Conservation (phyloP, 2,797 vertebrate genomes). For the Crocodylus rhombifer region DNA sequence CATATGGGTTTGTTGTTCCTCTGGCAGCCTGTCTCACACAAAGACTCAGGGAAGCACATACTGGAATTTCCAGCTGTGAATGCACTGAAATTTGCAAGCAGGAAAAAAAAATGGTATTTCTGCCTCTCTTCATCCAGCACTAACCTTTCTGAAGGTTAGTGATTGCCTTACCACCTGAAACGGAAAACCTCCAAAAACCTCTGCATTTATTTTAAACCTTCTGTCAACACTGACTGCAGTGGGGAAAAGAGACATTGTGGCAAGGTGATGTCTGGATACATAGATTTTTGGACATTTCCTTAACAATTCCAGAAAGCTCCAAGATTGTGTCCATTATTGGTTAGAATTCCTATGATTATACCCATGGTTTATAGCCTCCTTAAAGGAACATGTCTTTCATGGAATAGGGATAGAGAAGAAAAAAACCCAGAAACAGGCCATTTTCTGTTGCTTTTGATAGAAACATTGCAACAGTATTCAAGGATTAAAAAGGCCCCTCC, state of each 20-base stretch:
- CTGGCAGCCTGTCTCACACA: neutral
- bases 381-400: neutral
- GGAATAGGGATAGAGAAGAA: neutral
- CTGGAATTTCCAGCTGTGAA: neutral
- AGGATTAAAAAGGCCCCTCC: neutral
- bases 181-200: neutral
- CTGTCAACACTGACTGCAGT: neutral
- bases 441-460: neutral
- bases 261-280: neutral
- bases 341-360: neutral
- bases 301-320: conserved; percentile 46
- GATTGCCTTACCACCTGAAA: neutral
- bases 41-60: conserved; percentile 5
- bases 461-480: neutral
- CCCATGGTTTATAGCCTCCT: neutral
- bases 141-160: neutral
- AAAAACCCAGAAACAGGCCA: rapidly evolving
- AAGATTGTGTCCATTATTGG: neutral
- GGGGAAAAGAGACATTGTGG: neutral
- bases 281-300: neutral
- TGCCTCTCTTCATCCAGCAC: neutral
- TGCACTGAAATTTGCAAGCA: neutral
- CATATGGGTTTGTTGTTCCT: neutral
- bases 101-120: neutral
- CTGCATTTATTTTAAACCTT: neutral